Percentiles rank a stretch among this genome's conserved stretches.
phyloP scores from a whole-genome alignment of 2,888 invertebrate genomes.

The Clusia tigrina region DNA sequence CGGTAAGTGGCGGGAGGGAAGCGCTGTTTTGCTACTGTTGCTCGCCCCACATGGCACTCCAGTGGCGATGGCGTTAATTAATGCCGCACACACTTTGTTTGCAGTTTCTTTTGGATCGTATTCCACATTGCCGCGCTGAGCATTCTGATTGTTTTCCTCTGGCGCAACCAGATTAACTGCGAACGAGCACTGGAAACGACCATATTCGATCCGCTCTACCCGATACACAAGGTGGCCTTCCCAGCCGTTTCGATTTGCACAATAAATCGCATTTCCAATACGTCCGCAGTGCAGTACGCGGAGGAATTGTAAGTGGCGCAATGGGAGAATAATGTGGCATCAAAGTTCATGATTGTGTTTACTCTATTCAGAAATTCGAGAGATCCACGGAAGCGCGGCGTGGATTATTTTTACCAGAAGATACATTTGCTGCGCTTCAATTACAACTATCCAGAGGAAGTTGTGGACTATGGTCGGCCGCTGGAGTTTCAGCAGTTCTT shows the following conservation, averaged over 20 bases:
- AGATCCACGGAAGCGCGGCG: conserved; percentile 40
- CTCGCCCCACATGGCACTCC: too few relatives aligned
- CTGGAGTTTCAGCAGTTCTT: conserved; percentile 54
- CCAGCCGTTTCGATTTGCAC: conserved; percentile 71
- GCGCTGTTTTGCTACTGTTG: too few relatives aligned
- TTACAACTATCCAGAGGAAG: conserved; percentile 41
- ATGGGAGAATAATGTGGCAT: not conserved
- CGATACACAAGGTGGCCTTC: conserved; percentile 68
- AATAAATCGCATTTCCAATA: conserved; percentile 67
- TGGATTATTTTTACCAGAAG: conserved; percentile 42
- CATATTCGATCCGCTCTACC: conserved; percentile 60
- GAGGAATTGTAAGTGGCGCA: conserved; percentile 60
- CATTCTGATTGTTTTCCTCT: conserved; percentile 52
- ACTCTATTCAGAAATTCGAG: conserved; percentile 43
- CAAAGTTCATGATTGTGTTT: too few relatives aligned
- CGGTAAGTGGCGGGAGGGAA: conserved; percentile 53
- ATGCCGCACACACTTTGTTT: too few relatives aligned
- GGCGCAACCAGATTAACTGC: conserved; percentile 40
- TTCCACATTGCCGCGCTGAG: conserved; percentile 52
- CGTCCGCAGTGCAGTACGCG: conserved; percentile 55
- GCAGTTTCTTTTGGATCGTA: conserved; percentile 56
- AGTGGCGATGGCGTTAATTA: too few relatives aligned
- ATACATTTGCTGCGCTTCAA: conserved; percentile 46
- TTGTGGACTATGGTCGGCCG: conserved; percentile 41
- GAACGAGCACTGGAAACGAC: conserved; percentile 46